phyloP scores from a whole-genome alignment of 2,113 vertebrate genomes.

The Oenanthe melanoleuca region DNA sequence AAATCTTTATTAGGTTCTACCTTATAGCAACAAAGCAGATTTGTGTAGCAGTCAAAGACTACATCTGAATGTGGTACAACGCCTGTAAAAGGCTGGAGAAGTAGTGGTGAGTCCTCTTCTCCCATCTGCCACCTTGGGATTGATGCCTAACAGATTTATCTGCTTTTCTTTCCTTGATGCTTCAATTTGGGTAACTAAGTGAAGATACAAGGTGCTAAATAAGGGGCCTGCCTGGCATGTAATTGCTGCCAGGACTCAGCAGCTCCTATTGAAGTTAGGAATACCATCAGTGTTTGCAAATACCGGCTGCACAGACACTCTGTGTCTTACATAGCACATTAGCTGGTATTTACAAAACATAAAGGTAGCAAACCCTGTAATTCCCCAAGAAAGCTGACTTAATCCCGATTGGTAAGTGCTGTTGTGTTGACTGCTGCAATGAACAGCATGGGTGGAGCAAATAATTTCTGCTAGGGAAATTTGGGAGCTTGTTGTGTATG shows the following conservation, averaged over 20 bases:
- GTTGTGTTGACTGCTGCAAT: conserved; percentile 6
- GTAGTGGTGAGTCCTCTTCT: neutral
- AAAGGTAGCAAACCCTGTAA: conserved; percentile 52
- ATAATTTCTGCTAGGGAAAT: conserved; percentile 51
- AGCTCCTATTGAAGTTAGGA: neutral
- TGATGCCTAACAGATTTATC: neutral
- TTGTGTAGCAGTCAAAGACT: neutral
- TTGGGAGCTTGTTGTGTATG: conserved; percentile 32
- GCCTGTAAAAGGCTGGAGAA: neutral
- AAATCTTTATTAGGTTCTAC: neutral
- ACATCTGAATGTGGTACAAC: neutral
- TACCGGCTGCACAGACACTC: neutral
- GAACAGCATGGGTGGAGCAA: conserved; percentile 53
- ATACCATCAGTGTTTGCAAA: neutral
- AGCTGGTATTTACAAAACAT: conserved; percentile 32
- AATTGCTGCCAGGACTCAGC: neutral
- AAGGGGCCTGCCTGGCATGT: neutral
- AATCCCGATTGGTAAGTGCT: neutral
- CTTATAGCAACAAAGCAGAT: neutral
- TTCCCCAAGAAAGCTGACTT: conserved; percentile 43
- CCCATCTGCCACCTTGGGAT: neutral
- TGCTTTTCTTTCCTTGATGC: neutral
- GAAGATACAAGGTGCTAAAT: neutral
- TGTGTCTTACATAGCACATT: neutral
- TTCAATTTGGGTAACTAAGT: neutral